Evolutionary conservation across 2,113 vertebrate genomes (phyloP).

Genomic region (Daubentonia madagascariensis): DNA sequence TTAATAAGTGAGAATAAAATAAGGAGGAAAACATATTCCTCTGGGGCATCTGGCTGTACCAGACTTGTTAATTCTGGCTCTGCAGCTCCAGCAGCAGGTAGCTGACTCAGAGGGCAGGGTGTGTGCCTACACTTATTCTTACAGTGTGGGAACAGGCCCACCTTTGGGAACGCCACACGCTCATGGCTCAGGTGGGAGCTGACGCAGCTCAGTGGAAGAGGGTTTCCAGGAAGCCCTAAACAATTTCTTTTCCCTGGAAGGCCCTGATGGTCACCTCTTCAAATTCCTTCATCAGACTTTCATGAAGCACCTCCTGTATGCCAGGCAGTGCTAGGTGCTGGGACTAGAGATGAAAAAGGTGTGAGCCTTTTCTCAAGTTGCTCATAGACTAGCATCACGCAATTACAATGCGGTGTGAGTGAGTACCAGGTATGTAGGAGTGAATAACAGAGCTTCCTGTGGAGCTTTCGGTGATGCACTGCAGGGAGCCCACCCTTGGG

Average conservation of each 20-base stretch:
- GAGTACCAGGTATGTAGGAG: not conserved
- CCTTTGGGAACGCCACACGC: not conserved
- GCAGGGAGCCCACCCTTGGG: not conserved
- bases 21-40: constrained; percentile 1
- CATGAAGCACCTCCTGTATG: not conserved
- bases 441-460: not conserved
- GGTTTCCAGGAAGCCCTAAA: not conserved
- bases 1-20: constrained; percentile 54
- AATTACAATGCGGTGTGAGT: not conserved
- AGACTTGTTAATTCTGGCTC: not conserved
- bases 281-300: not conserved
- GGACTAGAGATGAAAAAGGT: not conserved
- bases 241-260: not conserved
- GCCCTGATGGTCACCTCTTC: not conserved
- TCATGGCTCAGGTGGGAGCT: not conserved
- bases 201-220: not conserved
- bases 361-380: not conserved
- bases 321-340: not conserved
- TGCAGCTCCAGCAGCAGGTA: not conserved
- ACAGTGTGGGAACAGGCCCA: not conserved
- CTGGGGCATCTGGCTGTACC: constrained; percentile 2
- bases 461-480: rapidly evolving
- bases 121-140: not conserved
- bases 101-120: not conserved
- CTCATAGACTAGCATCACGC: not conserved